A percentile compares a stretch with the other conserved stretches of the same genome.
phyloP scores from a whole-genome alignment of 2,113 vertebrate species.

The Coregonus clupeaformis region DNA sequence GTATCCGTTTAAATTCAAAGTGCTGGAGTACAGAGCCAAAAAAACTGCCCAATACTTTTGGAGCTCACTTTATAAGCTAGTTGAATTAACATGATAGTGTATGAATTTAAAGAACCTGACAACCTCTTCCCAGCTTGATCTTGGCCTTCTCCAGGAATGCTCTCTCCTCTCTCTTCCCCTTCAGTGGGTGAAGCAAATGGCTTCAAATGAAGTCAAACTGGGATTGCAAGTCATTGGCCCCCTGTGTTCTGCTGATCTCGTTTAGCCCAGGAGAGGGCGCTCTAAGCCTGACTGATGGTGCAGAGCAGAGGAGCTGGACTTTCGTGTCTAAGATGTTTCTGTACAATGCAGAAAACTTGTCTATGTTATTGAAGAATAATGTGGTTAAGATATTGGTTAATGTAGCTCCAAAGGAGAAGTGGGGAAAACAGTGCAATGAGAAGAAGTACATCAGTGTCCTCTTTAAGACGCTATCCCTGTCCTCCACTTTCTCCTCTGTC shows the following conservation, averaged over 20 bases:
- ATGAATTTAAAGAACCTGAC: neutral
- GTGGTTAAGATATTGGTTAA: neutral
- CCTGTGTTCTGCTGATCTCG: slow-evolving; percentile 10
- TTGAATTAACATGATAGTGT: too few species aligned
- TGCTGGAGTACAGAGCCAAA: too few species aligned
- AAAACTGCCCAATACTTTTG: too few species aligned
- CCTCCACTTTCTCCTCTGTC: neutral
- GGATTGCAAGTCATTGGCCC: slow-evolving; percentile 21
- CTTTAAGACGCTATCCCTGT: neutral
- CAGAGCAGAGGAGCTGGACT: neutral
- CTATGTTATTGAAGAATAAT: too few species aligned
- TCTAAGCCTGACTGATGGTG: slow-evolving; percentile 7
- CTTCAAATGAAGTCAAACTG: neutral
- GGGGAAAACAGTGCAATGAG: neutral
- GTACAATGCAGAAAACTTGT: neutral
- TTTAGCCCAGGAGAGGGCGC: slow-evolving; percentile 60
- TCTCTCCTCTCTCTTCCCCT: neutral
- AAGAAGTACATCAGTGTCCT: neutral
- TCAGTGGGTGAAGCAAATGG: neutral
- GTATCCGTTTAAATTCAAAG: too few species aligned
- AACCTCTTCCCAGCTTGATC: neutral
- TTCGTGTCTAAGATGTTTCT: neutral
- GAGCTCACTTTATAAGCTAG: too few species aligned
- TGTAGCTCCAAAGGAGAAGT: neutral
- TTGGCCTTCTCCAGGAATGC: neutral